Base-by-base conservation (phyloP, 2,113 vertebrate genomes). In the Micronycteris hirsuta region DNA sequence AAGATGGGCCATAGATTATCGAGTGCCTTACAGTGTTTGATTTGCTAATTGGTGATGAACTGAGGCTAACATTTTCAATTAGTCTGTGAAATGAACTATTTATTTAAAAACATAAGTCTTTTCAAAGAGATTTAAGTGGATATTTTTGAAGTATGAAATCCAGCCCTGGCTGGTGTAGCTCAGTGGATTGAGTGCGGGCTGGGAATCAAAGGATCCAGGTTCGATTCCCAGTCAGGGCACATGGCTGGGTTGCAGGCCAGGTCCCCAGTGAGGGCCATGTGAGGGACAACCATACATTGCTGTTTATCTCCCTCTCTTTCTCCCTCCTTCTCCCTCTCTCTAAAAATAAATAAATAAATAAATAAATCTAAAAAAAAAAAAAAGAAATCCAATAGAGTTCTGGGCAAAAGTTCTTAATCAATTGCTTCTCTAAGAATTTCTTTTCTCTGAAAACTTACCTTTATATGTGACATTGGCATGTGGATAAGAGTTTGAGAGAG, bases 381-480 rank as follows among this genome's bases (percentile, higher is more conserved):
- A n/a, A n/a, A n/a, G 20, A 93, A 92, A 76, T 6, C 19, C 5
- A 33, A 28, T 14, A 70, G 61, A 56, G 28, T 67, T 86, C 71
- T 87, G 7, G 45, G 14, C 22, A 88, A 67, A 95, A 82, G 13
- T 86, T 78, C 68, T 45, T 86, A 65, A 89, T 86, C 52, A 92
- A 41, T 85, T 90, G 70, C 14, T 89, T 81, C 24, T 80, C 20
- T 89, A 47, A 43, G 10, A 92, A 49, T 86, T 86, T 89, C 63
- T 94, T 78, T 68, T 49, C 61, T 77, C 6, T 94, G 58, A 87
- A 83, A 92, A 77, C n/a, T 82, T 95, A 86, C 10, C 45, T 73
- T 91, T 73, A 17, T 61, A 41, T 12, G 88, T 97, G 92, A 84
- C 61, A 94, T 91, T 95, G 76, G 63, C 73, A 78, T 91, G 80